Conservation (phyloP, 2,113 vertebrate genomes). For the Gadus macrocephalus region DNA sequence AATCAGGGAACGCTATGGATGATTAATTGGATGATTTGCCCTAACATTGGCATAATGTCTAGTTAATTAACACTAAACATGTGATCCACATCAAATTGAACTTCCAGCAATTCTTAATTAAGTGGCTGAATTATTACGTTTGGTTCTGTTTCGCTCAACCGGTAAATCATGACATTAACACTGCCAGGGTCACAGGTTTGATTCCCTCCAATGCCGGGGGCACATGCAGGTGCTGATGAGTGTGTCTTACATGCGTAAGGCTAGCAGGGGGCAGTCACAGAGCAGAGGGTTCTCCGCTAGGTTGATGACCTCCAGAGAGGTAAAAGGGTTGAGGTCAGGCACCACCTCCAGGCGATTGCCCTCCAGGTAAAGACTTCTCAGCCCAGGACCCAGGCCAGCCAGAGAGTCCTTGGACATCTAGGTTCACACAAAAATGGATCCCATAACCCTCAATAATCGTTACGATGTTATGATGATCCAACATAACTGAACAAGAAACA, state of each 20-base stretch:
- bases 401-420: conserved; percentile 79
- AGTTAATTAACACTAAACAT: no score
- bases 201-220: no score
- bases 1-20: background rate
- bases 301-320: conserved; percentile 83
- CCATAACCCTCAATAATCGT: background rate
- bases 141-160: no score
- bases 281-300: conserved; percentile 83
- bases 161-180: no score
- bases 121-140: no score
- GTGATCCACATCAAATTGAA: no score
- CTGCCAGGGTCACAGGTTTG: no score
- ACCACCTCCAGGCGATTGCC: conserved; percentile 80
- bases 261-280: conserved; percentile 87
- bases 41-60: no score
- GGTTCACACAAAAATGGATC: background rate
- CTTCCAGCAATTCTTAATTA: no score
- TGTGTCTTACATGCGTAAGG: conserved; percentile 76
- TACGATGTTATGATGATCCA: background rate
- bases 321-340: conserved; percentile 73
- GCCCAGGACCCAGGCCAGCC: conserved; percentile 72
- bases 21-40: no score
- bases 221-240: background rate
- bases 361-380: conserved; percentile 85
- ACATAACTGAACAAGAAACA: no score